Base-by-base conservation (phyloP, 1,140 invertebrate species). In the Scaptomyza hsui region DNA sequence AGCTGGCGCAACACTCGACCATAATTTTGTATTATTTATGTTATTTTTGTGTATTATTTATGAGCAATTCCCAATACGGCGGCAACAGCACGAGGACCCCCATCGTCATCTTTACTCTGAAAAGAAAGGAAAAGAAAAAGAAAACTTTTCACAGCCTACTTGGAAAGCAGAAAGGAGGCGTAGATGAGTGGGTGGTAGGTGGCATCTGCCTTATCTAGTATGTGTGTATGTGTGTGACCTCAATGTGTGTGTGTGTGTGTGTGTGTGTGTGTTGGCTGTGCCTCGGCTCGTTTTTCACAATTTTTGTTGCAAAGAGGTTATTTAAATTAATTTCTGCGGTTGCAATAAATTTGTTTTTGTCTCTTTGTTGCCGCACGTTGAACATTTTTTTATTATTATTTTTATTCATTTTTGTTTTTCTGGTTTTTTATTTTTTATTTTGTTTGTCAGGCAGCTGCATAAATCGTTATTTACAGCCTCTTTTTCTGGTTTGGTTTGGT, bases 241-340 rank as follows among this genome's bases (percentile, higher is more conserved):
- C 10, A 3, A 1, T 32, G 29, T 19, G 6, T 47, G 13, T 56
- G 21, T 42, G 21, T 51, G 47, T 29, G 37, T 45, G 39, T 24
- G 37, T 48, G 41, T 48, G 52, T 53, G 65, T 37, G 26, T 39
- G 26, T 52, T 61, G 64, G 16, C 12, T 68, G 26, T 51, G 29
- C 21, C 12, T 47, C 10, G 5, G 15, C 53, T 59, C 65, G 52
- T 73, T 74, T 74, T 74, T 74, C 47, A 59, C 67, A 74, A 53
- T 70, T 72, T 73, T 73, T 74, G 26, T 67, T 60, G 64, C 65
- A 56, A 79, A 78, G 62, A 79, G 76, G 76, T 79, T 79, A 65
- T 78, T 79, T 79, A 78, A 79, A 78, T 79, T 79, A 79, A 79
- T 79, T 79, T 79, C 72, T 78, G 77, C 77, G 75, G 75, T 78